A percentile compares a stretch with the other conserved stretches of the same genome.
Evolutionary conservation across 2,888 invertebrate species (phyloP).

Genomic region (Hirudinaria manillensis): DNA sequence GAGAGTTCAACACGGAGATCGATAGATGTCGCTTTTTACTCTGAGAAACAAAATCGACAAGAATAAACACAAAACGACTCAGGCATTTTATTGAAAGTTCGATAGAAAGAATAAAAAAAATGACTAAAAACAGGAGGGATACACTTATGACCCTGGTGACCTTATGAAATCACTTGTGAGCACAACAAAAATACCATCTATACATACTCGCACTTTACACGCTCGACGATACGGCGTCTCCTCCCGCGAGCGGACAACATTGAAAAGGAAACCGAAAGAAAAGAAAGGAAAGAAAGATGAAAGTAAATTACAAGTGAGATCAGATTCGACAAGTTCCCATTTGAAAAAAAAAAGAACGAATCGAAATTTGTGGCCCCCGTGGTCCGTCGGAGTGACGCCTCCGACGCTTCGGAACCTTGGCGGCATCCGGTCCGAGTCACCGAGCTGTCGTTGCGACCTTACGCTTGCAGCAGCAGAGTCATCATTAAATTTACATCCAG

Average conservation of each 20-base stretch:
- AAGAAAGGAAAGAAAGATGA: too few species aligned
- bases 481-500: too few species aligned
- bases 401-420: neutral
- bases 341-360: neutral
- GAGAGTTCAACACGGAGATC: too few species aligned
- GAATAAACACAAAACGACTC: slow-evolving; percentile 4
- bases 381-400: neutral
- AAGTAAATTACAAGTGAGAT: too few species aligned
- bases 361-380: neutral
- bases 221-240: neutral
- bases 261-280: too few species aligned
- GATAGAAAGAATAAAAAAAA: slow-evolving; percentile 13
- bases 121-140: slow-evolving; percentile 19
- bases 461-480: too few species aligned
- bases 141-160: slow-evolving; percentile 21
- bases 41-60: too few species aligned
- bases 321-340: too few species aligned
- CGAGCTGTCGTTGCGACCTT: too few species aligned
- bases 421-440: too few species aligned
- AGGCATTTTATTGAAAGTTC: neutral
- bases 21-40: too few species aligned
- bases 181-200: slow-evolving; percentile 10
- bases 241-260: too few species aligned
- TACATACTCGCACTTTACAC: neutral
- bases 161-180: slow-evolving; percentile 25